A percentile compares a stretch with the other conserved stretches of the same genome.
Evolutionary conservation across 2,113 vertebrate species (phyloP).

Genomic region (Rhynchomys soricoides): DNA sequence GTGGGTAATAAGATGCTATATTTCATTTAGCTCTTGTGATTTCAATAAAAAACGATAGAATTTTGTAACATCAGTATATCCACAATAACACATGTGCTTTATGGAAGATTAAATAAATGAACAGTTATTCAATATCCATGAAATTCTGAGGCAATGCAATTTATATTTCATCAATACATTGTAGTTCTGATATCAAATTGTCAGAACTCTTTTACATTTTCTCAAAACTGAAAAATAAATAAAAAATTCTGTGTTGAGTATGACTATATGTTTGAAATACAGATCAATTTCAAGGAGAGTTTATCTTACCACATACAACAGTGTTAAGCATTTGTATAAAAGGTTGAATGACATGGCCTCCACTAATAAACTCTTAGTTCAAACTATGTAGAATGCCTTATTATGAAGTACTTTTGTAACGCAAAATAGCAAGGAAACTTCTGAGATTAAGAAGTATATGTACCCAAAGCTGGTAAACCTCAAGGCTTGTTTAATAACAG

Average conservation of each 20-base stretch:
- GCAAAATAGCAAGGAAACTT: background rate
- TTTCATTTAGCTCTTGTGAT: background rate
- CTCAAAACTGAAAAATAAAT: slow-evolving; percentile 29
- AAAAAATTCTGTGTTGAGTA: background rate
- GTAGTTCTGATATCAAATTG: background rate
- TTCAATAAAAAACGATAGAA: background rate
- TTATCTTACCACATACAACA: background rate
- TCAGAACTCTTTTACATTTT: background rate
- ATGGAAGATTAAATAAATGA: background rate
- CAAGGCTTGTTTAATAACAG: slow-evolving; percentile 2
- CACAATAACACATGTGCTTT: background rate
- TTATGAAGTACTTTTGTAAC: background rate
- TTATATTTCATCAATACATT: background rate
- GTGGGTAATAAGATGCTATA: background rate
- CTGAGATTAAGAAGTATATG: background rate
- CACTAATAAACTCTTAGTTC: background rate
- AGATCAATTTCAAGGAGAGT: background rate
- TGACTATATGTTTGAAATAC: slow-evolving; percentile 35
- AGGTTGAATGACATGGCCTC: background rate
- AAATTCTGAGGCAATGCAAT: background rate
- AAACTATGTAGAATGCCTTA: background rate
- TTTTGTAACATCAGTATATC: background rate
- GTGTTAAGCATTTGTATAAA: background rate
- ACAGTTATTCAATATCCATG: background rate
- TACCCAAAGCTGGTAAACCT: background rate